These are phyloP conservation scores for Thymelicus lineola DNA, from an alignment of 2,888 invertebrate species.

Conservation along the genomic window DNA sequence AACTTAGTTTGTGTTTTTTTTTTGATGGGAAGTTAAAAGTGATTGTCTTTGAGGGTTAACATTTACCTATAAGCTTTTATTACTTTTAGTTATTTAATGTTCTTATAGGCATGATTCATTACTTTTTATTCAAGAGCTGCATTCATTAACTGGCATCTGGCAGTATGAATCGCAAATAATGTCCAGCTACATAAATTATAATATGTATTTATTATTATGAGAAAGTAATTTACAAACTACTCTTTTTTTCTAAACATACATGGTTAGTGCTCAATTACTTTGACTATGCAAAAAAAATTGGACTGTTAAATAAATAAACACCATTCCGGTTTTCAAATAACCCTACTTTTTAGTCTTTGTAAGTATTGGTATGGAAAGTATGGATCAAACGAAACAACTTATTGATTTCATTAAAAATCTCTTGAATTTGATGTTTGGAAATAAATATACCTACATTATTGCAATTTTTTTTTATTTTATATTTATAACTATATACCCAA, in stretches of 20 bases:
- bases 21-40: not conserved
- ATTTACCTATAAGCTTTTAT: not conserved
- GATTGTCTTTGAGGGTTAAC: not conserved
- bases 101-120: not conserved
- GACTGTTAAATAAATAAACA: not conserved
- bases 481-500: too few species aligned
- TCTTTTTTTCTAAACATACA: too few species aligned
- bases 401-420: too few species aligned
- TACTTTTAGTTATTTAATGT: conserved; percentile 1
- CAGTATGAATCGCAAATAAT: not conserved
- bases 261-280: not conserved
- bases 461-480: too few species aligned
- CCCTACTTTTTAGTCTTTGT: not conserved
- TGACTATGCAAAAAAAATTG: not conserved
- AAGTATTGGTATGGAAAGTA: not conserved
- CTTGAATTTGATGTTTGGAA: too few species aligned
- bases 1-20: not conserved
- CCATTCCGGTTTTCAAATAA: not conserved
- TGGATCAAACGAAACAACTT: too few species aligned
- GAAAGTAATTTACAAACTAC: too few species aligned
- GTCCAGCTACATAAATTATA: not conserved
- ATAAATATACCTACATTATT: too few species aligned
- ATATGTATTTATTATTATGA: too few species aligned
- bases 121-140: not conserved
- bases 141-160: not conserved